Evolutionary conservation across 2,888 invertebrate species (phyloP).

Genomic region (Microctonus brassicae): DNA sequence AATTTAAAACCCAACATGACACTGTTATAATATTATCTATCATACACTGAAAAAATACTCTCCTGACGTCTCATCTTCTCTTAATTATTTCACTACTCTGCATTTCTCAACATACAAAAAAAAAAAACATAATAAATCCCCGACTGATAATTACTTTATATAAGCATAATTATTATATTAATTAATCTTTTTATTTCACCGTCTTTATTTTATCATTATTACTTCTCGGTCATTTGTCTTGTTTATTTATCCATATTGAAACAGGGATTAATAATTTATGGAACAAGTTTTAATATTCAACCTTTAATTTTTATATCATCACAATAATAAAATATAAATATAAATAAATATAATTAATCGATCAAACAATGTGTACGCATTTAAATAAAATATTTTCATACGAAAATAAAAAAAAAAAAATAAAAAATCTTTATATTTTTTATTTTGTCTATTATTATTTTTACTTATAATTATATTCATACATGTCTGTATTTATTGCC

Average conservation of each 20-base stretch:
- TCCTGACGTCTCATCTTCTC: background rate
- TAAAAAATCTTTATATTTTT: background rate
- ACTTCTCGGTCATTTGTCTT: background rate
- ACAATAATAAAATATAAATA: constrained; percentile 7
- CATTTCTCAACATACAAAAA: background rate
- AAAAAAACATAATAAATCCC: background rate
- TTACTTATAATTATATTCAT: background rate
- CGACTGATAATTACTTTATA: background rate
- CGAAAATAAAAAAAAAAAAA: background rate
- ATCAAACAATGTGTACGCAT: too few relatives aligned
- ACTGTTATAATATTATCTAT: background rate
- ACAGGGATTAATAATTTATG: constrained; percentile 1
- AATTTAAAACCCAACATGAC: background rate
- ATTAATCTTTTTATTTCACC: background rate
- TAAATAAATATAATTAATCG: background rate
- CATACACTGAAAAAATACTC: background rate
- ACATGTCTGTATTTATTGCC: background rate
- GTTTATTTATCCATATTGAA: background rate
- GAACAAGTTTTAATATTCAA: constrained; percentile 16
- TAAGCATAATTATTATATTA: background rate
- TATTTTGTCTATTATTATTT: background rate
- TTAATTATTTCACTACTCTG: background rate
- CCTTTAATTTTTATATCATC: background rate
- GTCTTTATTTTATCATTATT: background rate
- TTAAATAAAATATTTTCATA: background rate